Evolutionary conservation across 2,888 invertebrate species (phyloP).

Genomic region (Silvanus unidentatus): DNA sequence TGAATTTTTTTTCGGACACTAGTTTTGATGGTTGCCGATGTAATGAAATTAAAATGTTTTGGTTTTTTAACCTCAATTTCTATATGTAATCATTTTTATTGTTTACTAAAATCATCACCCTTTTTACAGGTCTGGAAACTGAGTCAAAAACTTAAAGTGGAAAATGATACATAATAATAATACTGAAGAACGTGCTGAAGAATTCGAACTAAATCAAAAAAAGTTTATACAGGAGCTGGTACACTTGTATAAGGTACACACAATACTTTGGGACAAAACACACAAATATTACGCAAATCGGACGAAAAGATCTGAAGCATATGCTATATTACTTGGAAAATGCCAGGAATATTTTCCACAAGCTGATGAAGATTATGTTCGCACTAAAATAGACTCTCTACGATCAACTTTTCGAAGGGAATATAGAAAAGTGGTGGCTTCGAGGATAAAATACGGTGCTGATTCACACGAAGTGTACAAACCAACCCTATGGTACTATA

Average conservation of each 20-base stretch:
- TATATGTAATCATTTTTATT: too few relatives aligned
- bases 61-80: too few relatives aligned
- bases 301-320: constrained; percentile 19
- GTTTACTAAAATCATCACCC: too few relatives aligned
- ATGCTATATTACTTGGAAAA: constrained; percentile 20
- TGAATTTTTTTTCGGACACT: too few relatives aligned
- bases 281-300: constrained; percentile 26
- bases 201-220: too few relatives aligned
- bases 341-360: constrained; percentile 25
- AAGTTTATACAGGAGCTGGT: constrained; percentile 24
- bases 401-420: constrained; percentile 25
- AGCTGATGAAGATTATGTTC: constrained; percentile 27
- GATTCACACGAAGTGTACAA: constrained; percentile 16
- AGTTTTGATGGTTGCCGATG: too few relatives aligned
- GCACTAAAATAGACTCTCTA: constrained; percentile 24
- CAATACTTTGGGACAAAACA: constrained; percentile 26
- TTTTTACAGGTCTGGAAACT: too few relatives aligned
- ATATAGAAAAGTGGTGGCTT: constrained; percentile 20
- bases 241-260: constrained; percentile 20
- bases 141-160: too few relatives aligned
- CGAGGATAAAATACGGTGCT: neutral
- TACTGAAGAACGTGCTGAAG: too few relatives aligned
- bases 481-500: constrained; percentile 31
- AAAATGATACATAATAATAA: too few relatives aligned
- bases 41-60: too few relatives aligned